phyloP scores from a whole-genome alignment of 2,797 vertebrate species.

The Chiroxiphia lanceolata region DNA sequence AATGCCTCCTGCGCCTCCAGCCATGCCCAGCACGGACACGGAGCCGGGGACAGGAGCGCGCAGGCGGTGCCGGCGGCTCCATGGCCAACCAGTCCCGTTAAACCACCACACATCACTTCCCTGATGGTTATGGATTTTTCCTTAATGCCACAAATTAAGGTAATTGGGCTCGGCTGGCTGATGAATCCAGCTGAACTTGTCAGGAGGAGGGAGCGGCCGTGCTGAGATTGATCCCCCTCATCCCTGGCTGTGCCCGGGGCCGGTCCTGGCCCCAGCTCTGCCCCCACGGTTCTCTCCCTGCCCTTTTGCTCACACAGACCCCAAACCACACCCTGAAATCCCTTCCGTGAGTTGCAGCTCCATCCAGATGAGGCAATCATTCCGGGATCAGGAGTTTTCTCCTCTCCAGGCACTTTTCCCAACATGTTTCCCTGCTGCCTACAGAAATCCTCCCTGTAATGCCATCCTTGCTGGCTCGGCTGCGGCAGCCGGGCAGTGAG shows the following conservation, averaged over 20 bases:
- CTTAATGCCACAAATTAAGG: conserved; percentile 74
- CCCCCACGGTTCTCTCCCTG: background rate
- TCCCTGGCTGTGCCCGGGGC: background rate
- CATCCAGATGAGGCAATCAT: fast-evolving
- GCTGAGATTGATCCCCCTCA: background rate
- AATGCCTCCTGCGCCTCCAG: background rate
- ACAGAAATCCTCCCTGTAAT: conserved; percentile 36
- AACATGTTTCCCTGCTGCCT: background rate
- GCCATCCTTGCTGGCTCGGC: background rate
- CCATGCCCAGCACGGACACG: fast-evolving
- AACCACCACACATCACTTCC: conserved; percentile 12
- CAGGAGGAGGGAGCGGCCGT: background rate
- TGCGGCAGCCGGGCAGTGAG: fast-evolving
- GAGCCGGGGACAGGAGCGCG: background rate
- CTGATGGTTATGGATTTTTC: conserved; percentile 74
- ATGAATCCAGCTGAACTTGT: conserved; percentile 46
- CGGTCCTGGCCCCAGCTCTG: background rate
- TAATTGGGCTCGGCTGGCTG: conserved; percentile 50
- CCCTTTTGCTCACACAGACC: background rate
- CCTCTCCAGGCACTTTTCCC: conserved; percentile 8
- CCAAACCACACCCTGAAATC: background rate
- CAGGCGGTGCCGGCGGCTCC: background rate
- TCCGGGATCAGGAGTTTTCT: background rate
- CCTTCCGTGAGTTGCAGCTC: background rate
- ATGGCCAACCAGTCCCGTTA: background rate